Evolutionary conservation across 2,797 vertebrate species (phyloP).

Genomic region (Phylloscopus collybita): DNA sequence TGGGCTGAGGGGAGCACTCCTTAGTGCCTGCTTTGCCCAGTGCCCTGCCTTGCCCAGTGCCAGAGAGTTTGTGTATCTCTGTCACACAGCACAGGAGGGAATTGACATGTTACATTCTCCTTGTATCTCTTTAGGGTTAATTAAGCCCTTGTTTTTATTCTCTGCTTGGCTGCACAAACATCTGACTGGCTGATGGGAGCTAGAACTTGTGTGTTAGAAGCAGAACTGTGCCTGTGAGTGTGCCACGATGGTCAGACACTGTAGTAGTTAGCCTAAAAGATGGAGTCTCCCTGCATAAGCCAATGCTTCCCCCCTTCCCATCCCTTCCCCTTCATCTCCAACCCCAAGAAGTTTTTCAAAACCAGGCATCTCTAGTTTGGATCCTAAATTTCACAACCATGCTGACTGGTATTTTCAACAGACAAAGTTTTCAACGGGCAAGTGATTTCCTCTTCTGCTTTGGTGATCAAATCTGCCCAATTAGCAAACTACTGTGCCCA

Average conservation of each 20-base stretch:
- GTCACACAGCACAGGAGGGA: neutral
- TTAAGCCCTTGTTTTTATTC: neutral
- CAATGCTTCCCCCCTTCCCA: neutral
- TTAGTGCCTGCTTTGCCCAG: neutral
- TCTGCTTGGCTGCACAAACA: neutral
- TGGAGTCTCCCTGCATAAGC: fast-evolving
- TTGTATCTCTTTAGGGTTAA: neutral
- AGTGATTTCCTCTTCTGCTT: neutral
- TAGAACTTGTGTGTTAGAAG: neutral
- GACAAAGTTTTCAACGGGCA: neutral
- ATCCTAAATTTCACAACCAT: neutral
- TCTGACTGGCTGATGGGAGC: neutral
- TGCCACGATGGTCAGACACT: neutral
- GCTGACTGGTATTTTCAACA: neutral
- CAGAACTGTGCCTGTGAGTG: neutral
- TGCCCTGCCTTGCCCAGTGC: neutral
- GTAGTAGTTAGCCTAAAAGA: neutral
- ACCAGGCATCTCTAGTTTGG: neutral
- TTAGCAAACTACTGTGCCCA: neutral
- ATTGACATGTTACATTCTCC: neutral
- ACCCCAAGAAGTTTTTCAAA: neutral
- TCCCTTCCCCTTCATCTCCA: neutral
- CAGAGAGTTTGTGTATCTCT: neutral
- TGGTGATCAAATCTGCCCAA: neutral
- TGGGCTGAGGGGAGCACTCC: neutral